Base-by-base conservation (phyloP, 2,888 invertebrate species). In the Hemithea aestivaria region DNA sequence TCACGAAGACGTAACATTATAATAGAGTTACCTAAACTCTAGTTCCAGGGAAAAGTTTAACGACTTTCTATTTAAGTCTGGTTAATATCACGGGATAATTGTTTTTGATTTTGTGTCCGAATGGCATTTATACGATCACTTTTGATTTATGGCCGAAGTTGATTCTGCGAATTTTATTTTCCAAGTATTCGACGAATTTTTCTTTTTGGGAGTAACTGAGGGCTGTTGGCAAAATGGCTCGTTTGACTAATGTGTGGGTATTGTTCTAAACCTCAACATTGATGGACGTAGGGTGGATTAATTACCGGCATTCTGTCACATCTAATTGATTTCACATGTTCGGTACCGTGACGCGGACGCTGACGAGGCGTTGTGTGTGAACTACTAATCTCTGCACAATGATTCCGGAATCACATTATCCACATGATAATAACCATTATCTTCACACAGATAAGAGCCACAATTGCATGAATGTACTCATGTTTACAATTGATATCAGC, bases 401-500 rank as follows among this genome's bases (percentile, higher is more conserved):
- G 45, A 49, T 48, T 40, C 41, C 34, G 31, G 21, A 22, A 35
- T 30, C 11, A 39, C 35, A 42, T 29, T 41, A 28, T 30, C 12
- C 24, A 16, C 6, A 11, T 39, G 10, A 51, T 37, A 48, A 46
- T 39, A 16, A 22, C 35, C 30, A 30, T 36, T 53, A 43, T 40
- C 23, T 28, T 31, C 9, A 26, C 4, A 7, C 2, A 10, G 12
- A 30, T 41, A 51, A 44, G 40, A 30, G 11, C 35, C 31, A 56
- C 40, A 53, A 48, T 53, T 41, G 45, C 36, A 30, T 49, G 37
- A 41, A 41, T 55, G 16, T 16, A 20, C 36, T 25, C 35, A 33
- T 53, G 47, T 56, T 54, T 53, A 45, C 42, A 32, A 28, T 45
- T 50, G 23, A 30, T 45, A 57, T 53, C 45, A 61, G 43, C 53